Evolutionary conservation across 2,888 invertebrate species (phyloP).

Genomic region (Pterobdella sp.): DNA sequence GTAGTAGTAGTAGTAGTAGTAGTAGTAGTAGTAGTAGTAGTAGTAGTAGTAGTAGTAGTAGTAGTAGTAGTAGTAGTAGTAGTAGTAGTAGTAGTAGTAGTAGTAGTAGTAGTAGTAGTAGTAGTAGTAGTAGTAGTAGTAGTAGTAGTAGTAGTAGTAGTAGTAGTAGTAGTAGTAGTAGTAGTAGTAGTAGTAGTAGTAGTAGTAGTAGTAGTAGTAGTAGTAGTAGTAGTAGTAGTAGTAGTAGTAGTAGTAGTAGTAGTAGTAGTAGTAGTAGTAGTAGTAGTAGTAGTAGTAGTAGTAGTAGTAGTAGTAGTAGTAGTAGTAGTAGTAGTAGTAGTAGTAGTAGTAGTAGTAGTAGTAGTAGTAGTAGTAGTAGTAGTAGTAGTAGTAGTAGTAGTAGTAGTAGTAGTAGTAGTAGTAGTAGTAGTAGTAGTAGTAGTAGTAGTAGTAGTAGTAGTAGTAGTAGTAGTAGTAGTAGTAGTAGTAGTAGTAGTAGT

Average conservation of each 20-base stretch:
- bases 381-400: slow-evolving; percentile 24
- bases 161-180: slow-evolving; percentile 20
- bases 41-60: slow-evolving; percentile 24
- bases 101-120: slow-evolving; percentile 22
- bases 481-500: slow-evolving; percentile 24
- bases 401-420: slow-evolving; percentile 20
- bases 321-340: slow-evolving; percentile 20
- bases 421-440: slow-evolving; percentile 24
- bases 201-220: slow-evolving; percentile 23
- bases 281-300: slow-evolving; percentile 21
- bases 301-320: slow-evolving; percentile 23
- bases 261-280: slow-evolving; percentile 20
- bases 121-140: slow-evolving; percentile 20
- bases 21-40: slow-evolving; percentile 20
- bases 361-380: slow-evolving; percentile 17
- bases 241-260: slow-evolving; percentile 24
- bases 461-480: slow-evolving; percentile 24
- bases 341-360: slow-evolving; percentile 17
- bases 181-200: slow-evolving; percentile 21
- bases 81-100: slow-evolving; percentile 22
- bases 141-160: slow-evolving; percentile 24
- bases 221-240: slow-evolving; percentile 20
- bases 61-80: slow-evolving; percentile 20
- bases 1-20: slow-evolving; percentile 22
- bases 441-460: slow-evolving; percentile 24